These are phyloP conservation scores for Drosophila meridiana DNA, from an alignment of 2,888 invertebrate species.

Conservation along the genomic window DNA sequence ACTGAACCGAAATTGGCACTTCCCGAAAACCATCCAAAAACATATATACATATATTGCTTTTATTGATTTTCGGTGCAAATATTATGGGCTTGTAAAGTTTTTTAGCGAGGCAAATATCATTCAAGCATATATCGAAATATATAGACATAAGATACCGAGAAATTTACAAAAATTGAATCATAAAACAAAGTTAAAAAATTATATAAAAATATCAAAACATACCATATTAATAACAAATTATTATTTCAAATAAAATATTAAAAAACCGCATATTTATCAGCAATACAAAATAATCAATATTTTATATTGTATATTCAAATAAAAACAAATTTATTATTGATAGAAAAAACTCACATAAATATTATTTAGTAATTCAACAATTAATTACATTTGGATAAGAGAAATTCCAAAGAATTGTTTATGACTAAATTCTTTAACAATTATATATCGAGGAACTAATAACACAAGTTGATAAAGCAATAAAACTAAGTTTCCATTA, in stretches of 20 bases:
- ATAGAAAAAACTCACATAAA: background rate
- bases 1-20: background rate
- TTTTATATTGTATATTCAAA: background rate
- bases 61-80: conserved; percentile 10
- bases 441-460: background rate
- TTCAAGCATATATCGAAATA: background rate
- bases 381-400: background rate
- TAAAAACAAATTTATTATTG: background rate
- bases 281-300: background rate
- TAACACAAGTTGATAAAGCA: background rate
- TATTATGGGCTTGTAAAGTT: background rate
- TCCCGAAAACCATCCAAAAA: background rate
- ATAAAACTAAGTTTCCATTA: background rate
- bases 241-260: background rate
- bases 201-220: background rate
- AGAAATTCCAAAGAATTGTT: background rate
- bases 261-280: background rate
- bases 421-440: background rate
- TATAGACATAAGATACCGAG: background rate
- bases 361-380: background rate
- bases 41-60: background rate
- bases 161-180: too few species aligned
- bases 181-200: background rate
- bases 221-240: background rate
- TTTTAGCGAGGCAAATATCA: background rate